Evolutionary conservation across 2,113 vertebrate species (phyloP).

Genomic region (Petrocephalus zakoni): DNA sequence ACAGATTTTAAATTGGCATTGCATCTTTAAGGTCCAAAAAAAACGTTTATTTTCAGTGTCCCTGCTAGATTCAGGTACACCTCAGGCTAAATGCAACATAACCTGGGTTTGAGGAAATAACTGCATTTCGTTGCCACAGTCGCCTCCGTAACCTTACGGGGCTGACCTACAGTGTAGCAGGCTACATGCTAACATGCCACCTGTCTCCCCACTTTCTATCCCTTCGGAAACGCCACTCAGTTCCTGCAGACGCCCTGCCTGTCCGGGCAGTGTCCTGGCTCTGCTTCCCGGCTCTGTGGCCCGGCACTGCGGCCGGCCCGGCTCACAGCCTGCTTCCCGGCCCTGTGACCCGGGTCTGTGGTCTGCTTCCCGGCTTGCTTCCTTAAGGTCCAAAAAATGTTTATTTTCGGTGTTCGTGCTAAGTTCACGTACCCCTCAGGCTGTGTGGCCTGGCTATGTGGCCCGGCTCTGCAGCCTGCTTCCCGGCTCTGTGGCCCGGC

Average conservation of each 20-base stretch:
- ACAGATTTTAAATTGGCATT: background rate
- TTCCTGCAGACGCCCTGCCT: conserved; percentile 46
- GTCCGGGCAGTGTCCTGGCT: conserved; percentile 27
- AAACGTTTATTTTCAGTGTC: background rate
- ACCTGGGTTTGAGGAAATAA: background rate
- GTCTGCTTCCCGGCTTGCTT: background rate
- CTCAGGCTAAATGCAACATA: background rate
- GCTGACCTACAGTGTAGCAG: conserved; percentile 47
- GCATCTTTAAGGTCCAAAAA: background rate
- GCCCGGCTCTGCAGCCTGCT: too few relatives aligned
- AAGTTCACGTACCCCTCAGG: too few relatives aligned
- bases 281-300: background rate
- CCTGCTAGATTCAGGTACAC: background rate
- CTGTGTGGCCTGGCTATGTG: too few relatives aligned
- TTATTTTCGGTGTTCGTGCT: too few relatives aligned
- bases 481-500: too few relatives aligned
- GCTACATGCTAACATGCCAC: conserved; percentile 39
- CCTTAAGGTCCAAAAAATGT: too few relatives aligned
- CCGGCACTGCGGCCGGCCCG: conserved; percentile 5
- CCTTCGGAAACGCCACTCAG: conserved; percentile 44
- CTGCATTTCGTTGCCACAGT: background rate
- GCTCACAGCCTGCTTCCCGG: background rate
- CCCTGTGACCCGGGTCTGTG: background rate
- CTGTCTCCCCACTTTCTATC: conserved; percentile 46
- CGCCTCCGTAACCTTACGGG: background rate